Conservation (phyloP, 2,113 vertebrate species). For the Nipponia nippon region DNA sequence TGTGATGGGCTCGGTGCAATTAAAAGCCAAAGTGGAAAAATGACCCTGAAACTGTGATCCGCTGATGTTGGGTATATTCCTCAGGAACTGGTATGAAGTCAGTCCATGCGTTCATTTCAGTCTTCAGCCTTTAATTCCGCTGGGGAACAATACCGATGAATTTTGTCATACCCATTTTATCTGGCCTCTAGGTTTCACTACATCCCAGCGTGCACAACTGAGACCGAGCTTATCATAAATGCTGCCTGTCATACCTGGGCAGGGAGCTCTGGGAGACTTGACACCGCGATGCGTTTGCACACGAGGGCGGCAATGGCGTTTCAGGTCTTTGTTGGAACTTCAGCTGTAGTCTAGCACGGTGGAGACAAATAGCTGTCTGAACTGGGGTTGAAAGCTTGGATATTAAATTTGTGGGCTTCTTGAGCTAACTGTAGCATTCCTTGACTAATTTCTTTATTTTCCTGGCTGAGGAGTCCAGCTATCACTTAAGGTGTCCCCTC, state of each 20-base stretch:
- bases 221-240: rapidly evolving
- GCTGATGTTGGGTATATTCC: rapidly evolving
- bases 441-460: background rate
- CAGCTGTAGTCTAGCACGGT: background rate
- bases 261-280: background rate
- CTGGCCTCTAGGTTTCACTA: background rate
- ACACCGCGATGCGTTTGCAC: rapidly evolving
- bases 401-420: background rate
- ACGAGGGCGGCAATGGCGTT: rapidly evolving
- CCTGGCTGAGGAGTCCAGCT: background rate
- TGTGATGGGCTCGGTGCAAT: background rate
- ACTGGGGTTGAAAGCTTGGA: rapidly evolving
- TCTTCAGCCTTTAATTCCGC: background rate
- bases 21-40: background rate
- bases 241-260: background rate
- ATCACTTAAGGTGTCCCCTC: background rate
- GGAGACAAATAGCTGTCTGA: background rate
- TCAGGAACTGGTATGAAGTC: background rate
- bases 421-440: background rate
- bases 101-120: background rate
- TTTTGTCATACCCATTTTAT: rapidly evolving
- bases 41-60: background rate
- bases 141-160: background rate
- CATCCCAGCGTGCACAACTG: background rate
- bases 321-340: background rate